These are phyloP conservation scores for Vimba vimba DNA, from an alignment of 2,113 vertebrate species.

Conservation along the genomic window DNA sequence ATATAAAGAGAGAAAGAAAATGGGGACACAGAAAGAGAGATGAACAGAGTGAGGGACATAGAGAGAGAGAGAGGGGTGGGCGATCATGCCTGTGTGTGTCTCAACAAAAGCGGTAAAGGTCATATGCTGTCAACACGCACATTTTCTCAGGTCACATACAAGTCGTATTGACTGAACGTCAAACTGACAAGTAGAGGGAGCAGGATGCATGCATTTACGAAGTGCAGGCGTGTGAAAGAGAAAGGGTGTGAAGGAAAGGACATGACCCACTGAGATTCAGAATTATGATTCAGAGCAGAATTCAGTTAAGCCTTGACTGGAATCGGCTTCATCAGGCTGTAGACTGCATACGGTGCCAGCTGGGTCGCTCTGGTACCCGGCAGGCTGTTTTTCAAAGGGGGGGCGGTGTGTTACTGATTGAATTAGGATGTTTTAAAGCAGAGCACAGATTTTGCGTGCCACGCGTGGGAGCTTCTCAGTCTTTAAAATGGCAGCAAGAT, in stretches of 20 bases:
- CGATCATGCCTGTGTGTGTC: not conserved
- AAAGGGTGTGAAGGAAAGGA: slow-evolving; percentile 22
- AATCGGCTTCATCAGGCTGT: slow-evolving; percentile 17
- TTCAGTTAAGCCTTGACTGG: slow-evolving; percentile 29
- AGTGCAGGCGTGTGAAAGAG: slow-evolving; percentile 22
- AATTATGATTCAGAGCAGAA: slow-evolving; percentile 44
- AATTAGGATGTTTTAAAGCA: slow-evolving; percentile 44
- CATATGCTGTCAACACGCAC: slow-evolving; percentile 41
- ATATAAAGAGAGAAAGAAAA: not conserved
- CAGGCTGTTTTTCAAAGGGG: slow-evolving; percentile 30
- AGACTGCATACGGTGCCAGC: slow-evolving; percentile 31
- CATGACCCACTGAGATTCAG: slow-evolving; percentile 24
- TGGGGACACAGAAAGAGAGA: not conserved
- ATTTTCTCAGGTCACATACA: slow-evolving; percentile 45
- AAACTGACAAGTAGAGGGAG: slow-evolving; percentile 36
- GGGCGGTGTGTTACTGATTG: slow-evolving; percentile 38
- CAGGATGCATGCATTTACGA: slow-evolving; percentile 27
- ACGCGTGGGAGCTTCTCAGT: slow-evolving; percentile 19
- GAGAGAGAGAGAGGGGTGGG: not conserved
- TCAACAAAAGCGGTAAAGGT: slow-evolving; percentile 34
- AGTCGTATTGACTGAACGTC: slow-evolving; percentile 39
- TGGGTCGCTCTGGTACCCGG: slow-evolving; percentile 18
- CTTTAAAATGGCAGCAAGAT: slow-evolving; percentile 31
- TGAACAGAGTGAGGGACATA: not conserved
- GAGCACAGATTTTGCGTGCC: slow-evolving; percentile 23